Base-by-base conservation (phyloP, 2,888 invertebrate genomes). In the Furcula furcula region DNA sequence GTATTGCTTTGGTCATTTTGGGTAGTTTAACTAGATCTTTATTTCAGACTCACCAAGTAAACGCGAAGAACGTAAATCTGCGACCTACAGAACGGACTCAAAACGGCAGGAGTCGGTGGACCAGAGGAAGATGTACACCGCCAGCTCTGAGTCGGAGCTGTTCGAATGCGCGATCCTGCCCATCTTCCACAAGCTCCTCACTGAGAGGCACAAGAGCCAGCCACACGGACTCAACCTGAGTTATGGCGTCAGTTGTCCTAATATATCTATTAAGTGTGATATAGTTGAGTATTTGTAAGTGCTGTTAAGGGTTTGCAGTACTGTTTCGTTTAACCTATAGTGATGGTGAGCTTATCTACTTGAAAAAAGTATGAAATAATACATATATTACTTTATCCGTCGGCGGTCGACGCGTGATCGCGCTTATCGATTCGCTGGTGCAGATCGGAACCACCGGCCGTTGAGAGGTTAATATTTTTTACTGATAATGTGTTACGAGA, bases 221-320 rank as follows among this genome's bases (percentile, higher is more conserved):
- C 92, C 92, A 3, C 92, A 92, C 32, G 90, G 92, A 33, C 90
- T 92, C 11, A 93, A 93, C 70, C 91, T 93, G 19, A 92, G 91
- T 16, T 94, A 93, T 53, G 95, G 96, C 35, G 93, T 96, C 56
- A 97, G 97, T 65, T 97, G 97, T 77, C 97, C 97, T 15, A 97
- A 97, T 90, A 97, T 97, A 87, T 96, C 97, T 44, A 97, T 97
- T 63, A 97, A 97, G 87, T 97, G 97, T 91, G 97, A 97, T 90
- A 97, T 97, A 65, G 97, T 97, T 61, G 97, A 97, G 74, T 97
- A 97, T 84, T 92, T 97, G 82, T 97, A 94, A 91, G n/a, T n/a
- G n/a, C n/a, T n/a, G n/a, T n/a, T n/a, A n/a, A n/a, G n/a, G n/a
- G n/a, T n/a, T n/a, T n/a, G n/a, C n/a, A n/a, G n/a, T n/a, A n/a